phyloP scores from a whole-genome alignment of 2,113 vertebrate genomes.

The Heterocephalus glaber region DNA sequence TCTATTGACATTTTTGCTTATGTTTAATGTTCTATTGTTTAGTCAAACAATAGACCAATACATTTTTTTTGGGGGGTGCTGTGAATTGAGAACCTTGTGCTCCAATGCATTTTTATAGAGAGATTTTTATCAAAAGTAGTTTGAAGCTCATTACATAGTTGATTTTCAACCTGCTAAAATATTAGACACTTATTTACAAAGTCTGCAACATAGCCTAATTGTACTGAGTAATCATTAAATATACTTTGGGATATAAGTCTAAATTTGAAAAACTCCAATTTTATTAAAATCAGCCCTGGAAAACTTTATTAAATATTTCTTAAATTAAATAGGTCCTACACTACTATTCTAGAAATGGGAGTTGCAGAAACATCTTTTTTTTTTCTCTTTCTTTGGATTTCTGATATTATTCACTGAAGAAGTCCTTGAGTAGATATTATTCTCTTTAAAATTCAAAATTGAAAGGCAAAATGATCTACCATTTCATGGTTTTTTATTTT shows the following conservation, averaged over 20 bases:
- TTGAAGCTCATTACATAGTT: background rate
- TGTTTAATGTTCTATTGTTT: conserved; percentile 40
- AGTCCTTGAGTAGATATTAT: background rate
- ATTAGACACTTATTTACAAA: conserved; percentile 42
- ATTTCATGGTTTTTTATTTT: conserved; percentile 32
- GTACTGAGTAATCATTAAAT: background rate
- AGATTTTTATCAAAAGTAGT: conserved; percentile 3
- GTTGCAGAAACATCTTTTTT: background rate
- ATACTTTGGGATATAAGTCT: background rate
- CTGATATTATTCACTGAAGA: background rate
- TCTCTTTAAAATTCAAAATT: conserved; percentile 30
- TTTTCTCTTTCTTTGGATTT: background rate
- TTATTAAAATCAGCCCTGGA: conserved; percentile 20
- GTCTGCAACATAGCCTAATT: background rate
- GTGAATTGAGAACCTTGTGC: too few species aligned
- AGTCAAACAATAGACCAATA: background rate
- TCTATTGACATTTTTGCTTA: background rate
- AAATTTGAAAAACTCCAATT: conserved; percentile 11
- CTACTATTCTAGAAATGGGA: conserved; percentile 30
- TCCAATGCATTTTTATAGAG: background rate
- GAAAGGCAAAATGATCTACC: background rate
- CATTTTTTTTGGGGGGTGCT: background rate
- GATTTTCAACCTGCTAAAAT: conserved; percentile 27
- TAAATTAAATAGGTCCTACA: background rate
- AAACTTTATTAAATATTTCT: conserved; percentile 36